These are phyloP conservation scores for Drosophila kambysellisi DNA, from an alignment of 2,888 invertebrate genomes.

Conservation along the genomic window DNA sequence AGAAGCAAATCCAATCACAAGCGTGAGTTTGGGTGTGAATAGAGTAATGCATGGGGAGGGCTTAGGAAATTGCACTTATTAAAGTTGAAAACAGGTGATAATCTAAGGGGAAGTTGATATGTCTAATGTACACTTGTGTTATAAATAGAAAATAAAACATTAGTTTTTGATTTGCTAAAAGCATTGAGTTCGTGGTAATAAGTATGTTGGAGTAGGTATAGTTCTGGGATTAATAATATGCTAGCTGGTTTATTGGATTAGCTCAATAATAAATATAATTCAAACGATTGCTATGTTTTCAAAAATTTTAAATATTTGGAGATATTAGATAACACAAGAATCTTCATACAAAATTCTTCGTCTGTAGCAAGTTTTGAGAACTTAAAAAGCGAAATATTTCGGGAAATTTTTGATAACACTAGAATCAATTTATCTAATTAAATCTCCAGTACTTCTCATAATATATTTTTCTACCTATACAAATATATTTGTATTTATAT, in stretches of 20 bases:
- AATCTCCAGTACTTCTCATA: neutral
- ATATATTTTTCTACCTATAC: neutral
- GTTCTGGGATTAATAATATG: neutral
- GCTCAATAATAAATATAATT: neutral
- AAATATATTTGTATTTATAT: neutral
- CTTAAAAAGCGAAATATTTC: neutral
- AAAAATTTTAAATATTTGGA: neutral
- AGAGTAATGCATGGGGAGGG: neutral
- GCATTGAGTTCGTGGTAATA: neutral
- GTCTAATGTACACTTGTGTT: neutral
- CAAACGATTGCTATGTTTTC: neutral
- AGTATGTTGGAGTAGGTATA: neutral
- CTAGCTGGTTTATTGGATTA: neutral
- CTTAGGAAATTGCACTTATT: neutral
- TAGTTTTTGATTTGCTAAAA: neutral
- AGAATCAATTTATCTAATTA: neutral
- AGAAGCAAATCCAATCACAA: conserved; percentile 54
- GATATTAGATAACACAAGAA: neutral
- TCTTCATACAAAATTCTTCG: neutral
- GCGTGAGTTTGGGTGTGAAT: conserved; percentile 12
- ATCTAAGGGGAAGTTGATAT: neutral
- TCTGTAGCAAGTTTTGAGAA: neutral
- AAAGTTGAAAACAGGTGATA: conserved; percentile 26
- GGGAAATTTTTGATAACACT: neutral
- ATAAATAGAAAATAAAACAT: neutral